Base-by-base conservation (phyloP, 2,888 invertebrate species). In the Strigamia maritima region DNA sequence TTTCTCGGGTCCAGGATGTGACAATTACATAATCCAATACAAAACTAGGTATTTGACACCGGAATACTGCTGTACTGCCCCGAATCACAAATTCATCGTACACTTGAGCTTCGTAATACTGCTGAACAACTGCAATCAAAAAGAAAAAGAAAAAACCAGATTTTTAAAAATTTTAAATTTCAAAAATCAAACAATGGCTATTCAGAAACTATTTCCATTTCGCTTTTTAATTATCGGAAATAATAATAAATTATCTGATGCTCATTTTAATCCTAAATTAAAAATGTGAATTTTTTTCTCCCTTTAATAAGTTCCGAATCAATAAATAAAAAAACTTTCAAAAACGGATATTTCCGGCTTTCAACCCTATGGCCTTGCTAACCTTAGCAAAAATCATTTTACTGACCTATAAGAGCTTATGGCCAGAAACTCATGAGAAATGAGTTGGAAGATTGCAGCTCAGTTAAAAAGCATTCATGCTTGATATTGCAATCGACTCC, bases 51-150 rank as follows among this genome's bases (percentile, higher is more conserved):
- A 86, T 84, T 77, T 83, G 82, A 81, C 87, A 87, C 75, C 83
- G 83, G 76, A 87, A 83, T 12, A 86, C 85, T 1, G 86, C 86
- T 1, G 86, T 86, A 78, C 84, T 84, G 14, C 85, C 85, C 16
- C 83, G 80, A 81, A 85, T 84, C 12, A 85, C 85, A 84, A 84
- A 85, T 3, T 84, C 85, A 81, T 85, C 84, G 75, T 83, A 83
- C 14, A 86, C 82, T 35, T 83, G 83, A 22, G 85, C 83, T 76
- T 84, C 84, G 81, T 85, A 86, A 28, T 83, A 81, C 79, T 82
- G 82, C 7, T 78, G 70, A 76, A 82, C 82, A 10, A 81, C 82
- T 82, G 79, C 2, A 80, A 80, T 74, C 31, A 78, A 38, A 74
- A 74, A 28, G 35, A 60, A 28, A 19, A 28, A 77, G 3, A 19